phyloP scores from a whole-genome alignment of 1,140 invertebrate species.

The Penaeus japonicus region DNA sequence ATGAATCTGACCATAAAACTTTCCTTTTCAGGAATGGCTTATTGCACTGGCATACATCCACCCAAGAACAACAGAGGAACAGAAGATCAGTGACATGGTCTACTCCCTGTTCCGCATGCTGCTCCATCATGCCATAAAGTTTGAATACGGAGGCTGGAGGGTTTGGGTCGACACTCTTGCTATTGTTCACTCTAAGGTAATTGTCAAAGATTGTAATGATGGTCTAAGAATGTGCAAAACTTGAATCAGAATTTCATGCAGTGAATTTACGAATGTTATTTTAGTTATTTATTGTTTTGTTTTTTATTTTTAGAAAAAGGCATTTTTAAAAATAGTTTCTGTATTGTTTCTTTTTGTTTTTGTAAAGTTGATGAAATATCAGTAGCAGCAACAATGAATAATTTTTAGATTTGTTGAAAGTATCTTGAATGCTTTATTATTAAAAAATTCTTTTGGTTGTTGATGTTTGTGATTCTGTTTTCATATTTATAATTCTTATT shows the following conservation, averaged over 20 bases:
- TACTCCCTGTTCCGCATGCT: slow-evolving; percentile 97
- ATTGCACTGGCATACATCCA: slow-evolving; percentile 99
- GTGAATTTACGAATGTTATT: neutral
- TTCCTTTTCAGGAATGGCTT: slow-evolving; percentile 84
- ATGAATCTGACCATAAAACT: neutral
- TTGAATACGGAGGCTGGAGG: slow-evolving; percentile 99
- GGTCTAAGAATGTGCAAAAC: neutral
- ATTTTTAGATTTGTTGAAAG: no score
- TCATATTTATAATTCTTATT: neutral
- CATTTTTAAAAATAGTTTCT: neutral
- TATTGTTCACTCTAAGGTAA: slow-evolving; percentile 98
- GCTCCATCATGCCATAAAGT: slow-evolving; percentile 98
- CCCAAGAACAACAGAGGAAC: slow-evolving; percentile 92
- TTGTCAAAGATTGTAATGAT: neutral
- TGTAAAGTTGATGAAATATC: no score
- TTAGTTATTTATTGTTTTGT: neutral
- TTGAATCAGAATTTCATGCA: neutral
- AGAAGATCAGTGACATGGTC: slow-evolving; percentile 97
- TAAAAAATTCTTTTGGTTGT: no score
- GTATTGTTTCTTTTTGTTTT: no score
- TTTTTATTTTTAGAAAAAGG: neutral
- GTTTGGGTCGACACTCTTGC: slow-evolving; percentile 99
- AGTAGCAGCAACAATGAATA: no score
- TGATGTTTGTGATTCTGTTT: neutral
- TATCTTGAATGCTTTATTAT: no score